phyloP scores from a whole-genome alignment of 35 echinoderm and acorn worm species.

The Diadema setosum region DNA sequence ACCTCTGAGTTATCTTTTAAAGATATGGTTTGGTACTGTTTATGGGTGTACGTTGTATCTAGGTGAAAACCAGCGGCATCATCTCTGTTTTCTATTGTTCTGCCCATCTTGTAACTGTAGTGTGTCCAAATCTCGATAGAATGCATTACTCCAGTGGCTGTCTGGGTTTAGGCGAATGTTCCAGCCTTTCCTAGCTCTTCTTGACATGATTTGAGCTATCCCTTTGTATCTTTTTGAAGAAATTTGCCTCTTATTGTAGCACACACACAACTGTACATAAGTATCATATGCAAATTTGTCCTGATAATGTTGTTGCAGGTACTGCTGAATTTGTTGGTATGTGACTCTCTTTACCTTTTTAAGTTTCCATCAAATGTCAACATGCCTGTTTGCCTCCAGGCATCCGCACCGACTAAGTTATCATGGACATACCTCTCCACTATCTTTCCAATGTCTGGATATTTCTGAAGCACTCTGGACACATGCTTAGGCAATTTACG shows the following conservation, averaged over 20 bases:
- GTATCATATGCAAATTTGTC: neutral
- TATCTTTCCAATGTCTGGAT: slow-evolving; percentile 19
- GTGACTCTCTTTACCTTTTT: neutral
- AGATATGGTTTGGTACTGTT: slow-evolving; percentile 18
- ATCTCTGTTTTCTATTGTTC: slow-evolving; percentile 36
- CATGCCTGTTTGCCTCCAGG: slow-evolving; percentile 48
- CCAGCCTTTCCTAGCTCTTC: slow-evolving; percentile 36
- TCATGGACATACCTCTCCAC: neutral
- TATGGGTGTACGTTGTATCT: slow-evolving; percentile 54
- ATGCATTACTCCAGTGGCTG: neutral
- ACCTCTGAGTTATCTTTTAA: slow-evolving; percentile 26
- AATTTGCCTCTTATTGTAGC: neutral
- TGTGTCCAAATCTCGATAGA: slow-evolving; percentile 22
- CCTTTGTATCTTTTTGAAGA: neutral
- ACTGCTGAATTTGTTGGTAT: neutral
- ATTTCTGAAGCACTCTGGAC: neutral
- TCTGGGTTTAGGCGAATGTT: neutral
- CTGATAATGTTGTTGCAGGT: neutral
- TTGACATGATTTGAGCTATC: neutral
- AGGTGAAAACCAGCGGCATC: slow-evolving; percentile 52
- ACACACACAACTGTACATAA: neutral
- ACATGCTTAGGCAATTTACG: neutral
- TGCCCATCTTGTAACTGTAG: slow-evolving; percentile 37
- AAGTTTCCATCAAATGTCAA: slow-evolving; percentile 46
- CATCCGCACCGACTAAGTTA: slow-evolving; percentile 11